Base-by-base conservation (phyloP, 2,888 invertebrate genomes). In the Phyllotreta striolata region DNA sequence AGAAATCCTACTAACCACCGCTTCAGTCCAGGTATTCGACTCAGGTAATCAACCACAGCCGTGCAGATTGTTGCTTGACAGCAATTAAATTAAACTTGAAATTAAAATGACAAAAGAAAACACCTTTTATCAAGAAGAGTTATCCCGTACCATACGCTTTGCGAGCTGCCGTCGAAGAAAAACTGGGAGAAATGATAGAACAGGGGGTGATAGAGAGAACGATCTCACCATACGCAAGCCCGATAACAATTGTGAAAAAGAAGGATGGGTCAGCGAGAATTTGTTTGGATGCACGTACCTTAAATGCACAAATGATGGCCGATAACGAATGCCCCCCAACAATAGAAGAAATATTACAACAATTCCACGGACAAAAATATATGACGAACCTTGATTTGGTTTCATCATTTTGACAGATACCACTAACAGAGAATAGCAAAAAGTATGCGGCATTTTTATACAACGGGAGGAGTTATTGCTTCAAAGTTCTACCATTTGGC, bases 331-430 rank as follows among this genome's bases (percentile, higher is more conserved):
- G 4, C 4, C 41, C 10, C 3, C 41, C 41, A 9, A 41, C 41
- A 41, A 41, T 41, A n/a, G 41, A 41, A n/a, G 41, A 4, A 10
- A 41, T 41, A 10, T 10, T 41, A 10, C 41, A 41, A 41, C 41
- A 41, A 41, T 41, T 10, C 7, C n/a, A n/a, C n/a, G 10, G 10
- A 46, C 8, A 13, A 6, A 57, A 62, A n/a, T 69, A 63, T 13
- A 62, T 74, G 9, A 55, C 66, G 0, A 62, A 64, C 2, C 41
- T 72, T 0, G 73, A 75, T 55, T 54, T 73, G 6, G 69, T 70
- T 0, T 52, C 66, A 35, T 70, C 72, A 0, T 75, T 73, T 55
- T 73, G 74, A 72, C 73, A 73, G 57, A 64, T 72, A 44, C 57
- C 64, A 6, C 12, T 72, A 0, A 52, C 63, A 4, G 35, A 58